These are phyloP conservation scores for Leptestheria dahalacensis DNA, from an alignment of 1,140 invertebrate species.

Conservation along the genomic window DNA sequence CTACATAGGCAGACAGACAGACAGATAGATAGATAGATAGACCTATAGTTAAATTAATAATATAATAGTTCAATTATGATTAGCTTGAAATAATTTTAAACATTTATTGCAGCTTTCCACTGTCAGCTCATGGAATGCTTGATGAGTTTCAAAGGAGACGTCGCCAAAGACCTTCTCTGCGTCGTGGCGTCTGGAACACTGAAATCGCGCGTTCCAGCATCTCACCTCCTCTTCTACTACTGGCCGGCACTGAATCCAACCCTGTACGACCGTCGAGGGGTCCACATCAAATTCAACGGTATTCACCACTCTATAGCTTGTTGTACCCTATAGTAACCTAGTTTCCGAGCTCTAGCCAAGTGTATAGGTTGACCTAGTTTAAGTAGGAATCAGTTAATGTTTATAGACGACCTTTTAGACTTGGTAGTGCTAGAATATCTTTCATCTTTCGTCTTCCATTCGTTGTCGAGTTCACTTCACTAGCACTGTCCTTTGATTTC, in stretches of 20 bases:
- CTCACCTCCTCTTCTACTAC: constrained; percentile 94
- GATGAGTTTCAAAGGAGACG: constrained; percentile 76
- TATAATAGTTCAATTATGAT: not conserved
- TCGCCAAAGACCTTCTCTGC: constrained; percentile 83
- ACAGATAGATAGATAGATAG: no score
- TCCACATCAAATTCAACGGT: constrained; percentile 82
- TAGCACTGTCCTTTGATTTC: not conserved
- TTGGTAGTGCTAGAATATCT: no score
- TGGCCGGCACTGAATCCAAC: constrained; percentile 97
- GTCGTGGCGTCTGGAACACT: constrained; percentile 94
- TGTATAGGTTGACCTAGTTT: not conserved
- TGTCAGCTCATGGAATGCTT: constrained; percentile 87
- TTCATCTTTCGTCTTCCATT: not conserved
- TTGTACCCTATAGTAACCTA: no score
- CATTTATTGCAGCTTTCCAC: constrained; percentile 54
- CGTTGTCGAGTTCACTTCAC: not conserved
- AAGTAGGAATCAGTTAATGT: not conserved
- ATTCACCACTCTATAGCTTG: constrained; percentile 25
- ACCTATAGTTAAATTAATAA: no score
- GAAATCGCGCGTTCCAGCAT: constrained; percentile 74
- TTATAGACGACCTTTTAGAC: no score
- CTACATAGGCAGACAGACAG: no score
- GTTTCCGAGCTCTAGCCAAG: no score
- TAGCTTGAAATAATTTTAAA: not conserved
- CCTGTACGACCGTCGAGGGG: constrained; percentile 72